Base-by-base conservation (phyloP, 2,113 vertebrate genomes). In the Ranitomeya variabilis region DNA sequence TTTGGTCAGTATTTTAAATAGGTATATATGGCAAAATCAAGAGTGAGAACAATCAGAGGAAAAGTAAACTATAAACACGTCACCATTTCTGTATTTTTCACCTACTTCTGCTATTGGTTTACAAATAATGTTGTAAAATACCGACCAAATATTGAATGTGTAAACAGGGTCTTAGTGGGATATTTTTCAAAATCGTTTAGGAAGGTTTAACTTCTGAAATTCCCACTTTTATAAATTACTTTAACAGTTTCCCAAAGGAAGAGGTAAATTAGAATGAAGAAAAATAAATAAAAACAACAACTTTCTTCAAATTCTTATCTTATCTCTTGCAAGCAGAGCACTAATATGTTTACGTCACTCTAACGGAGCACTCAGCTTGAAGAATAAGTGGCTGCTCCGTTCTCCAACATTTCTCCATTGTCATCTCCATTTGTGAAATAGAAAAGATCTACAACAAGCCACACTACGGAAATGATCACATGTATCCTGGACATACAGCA, bases 391-490 rank as follows among this genome's bases (percentile, higher is more conserved):
- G 55, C 19, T 16, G 11, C 21, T 21, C 19, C 21, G 15, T 79
- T 57, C 5, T 78, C 21, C 21, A 57, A 0, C 52, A 23, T 12
- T 79, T 79, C 18, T 77, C 26, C 77, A 51, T 83, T 67, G 31
- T 14, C 81, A n/a, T 67, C 62, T 67, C 37, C 6, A 6, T 83
- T 64, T 18, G 52, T 45, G 23, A 80, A 83, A 21, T 67, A 69
- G 51, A 26, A 84, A 71, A 52, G 82, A 84, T 71, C 51, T 7
- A 5, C 45, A 23, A 51, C 64, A 26, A 55, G 13, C 13, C 23
- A 71, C 31, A 83, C n/a, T 55, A 21, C 45, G 52, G 23, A 87
- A 37, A 67, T 80, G 86, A 87, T 79, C 73, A 77, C 85, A 62
- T 77, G 85, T 77, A 64, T 78, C 76, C 82, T 55, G 12, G 18